These are phyloP conservation scores for Aporrectodea caliginosa DNA, from an alignment of 1,140 invertebrate species.

Conservation along the genomic window DNA sequence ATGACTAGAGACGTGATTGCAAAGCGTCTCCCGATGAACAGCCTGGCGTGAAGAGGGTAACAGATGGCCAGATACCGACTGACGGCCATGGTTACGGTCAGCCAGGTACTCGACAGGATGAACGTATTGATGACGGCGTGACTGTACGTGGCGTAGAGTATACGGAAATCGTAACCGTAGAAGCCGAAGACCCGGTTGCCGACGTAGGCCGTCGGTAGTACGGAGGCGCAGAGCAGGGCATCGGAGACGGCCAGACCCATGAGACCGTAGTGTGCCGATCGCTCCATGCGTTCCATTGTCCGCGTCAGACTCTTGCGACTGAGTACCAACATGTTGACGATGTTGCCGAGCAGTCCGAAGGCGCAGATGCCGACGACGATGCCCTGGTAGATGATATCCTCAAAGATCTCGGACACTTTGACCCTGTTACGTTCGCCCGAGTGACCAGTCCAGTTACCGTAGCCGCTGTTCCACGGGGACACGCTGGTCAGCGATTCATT, in stretches of 20 bases:
- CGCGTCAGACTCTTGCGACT: not conserved
- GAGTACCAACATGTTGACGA: constrained; percentile 1
- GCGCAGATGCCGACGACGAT: constrained; percentile 7
- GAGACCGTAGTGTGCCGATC: not conserved
- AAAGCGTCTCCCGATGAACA: constrained; percentile 40
- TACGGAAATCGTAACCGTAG: constrained; percentile 15
- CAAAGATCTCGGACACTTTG: not conserved
- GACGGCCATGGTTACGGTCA: constrained; percentile 51
- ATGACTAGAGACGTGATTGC: not conserved
- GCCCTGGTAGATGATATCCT: not conserved
- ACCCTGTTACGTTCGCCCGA: no score
- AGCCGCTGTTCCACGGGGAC: no score
- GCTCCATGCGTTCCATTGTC: constrained; percentile 9
- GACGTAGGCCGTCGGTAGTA: constrained; percentile 25
- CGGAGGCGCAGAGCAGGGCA: constrained; percentile 24
- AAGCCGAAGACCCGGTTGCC: not conserved
- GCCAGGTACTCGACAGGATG: constrained; percentile 50
- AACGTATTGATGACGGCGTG: constrained; percentile 47
- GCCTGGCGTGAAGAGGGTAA: constrained; percentile 50
- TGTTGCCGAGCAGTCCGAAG: constrained; percentile 7
- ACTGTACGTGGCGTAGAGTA: constrained; percentile 32
- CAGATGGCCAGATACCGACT: constrained; percentile 51
- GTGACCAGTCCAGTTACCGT: no score
- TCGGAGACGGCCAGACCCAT: constrained; percentile 26
- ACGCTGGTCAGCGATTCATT: no score